Percentiles rank a stretch among this genome's conserved stretches.
Conservation (phyloP, 2,888 invertebrate genomes). For the Stenchaetothrips biformis region DNA sequence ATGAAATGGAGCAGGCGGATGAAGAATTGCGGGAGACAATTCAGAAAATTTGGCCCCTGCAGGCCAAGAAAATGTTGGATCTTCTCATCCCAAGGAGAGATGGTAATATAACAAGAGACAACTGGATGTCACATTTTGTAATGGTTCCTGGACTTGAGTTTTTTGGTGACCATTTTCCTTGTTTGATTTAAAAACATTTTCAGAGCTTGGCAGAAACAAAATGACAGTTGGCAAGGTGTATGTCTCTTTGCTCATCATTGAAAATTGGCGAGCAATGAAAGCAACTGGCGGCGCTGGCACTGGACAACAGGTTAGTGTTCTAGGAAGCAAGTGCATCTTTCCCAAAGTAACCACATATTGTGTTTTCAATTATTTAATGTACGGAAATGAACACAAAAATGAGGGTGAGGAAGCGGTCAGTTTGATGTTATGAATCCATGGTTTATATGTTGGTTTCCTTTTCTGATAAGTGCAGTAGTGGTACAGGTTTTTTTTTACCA, state of each 20-base stretch:
- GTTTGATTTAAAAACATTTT: conserved; percentile 28
- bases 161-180: not conserved
- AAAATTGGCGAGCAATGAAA: conserved; percentile 90
- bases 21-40: conserved; percentile 92
- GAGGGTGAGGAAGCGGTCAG: too few species aligned
- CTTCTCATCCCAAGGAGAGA: conserved; percentile 87
- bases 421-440: too few species aligned
- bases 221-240: conserved; percentile 99
- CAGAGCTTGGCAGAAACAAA: conserved; percentile 76
- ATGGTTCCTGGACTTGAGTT: conserved; percentile 29
- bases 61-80: conserved; percentile 95
- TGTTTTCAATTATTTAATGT: too few species aligned
- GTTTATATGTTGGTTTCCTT: too few species aligned
- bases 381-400: too few species aligned
- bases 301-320: not conserved
- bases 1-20: conserved; percentile 99
- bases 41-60: conserved; percentile 95
- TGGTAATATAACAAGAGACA: conserved; percentile 45
- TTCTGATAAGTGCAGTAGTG: too few species aligned
- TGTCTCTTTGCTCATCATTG: conserved; percentile 89
- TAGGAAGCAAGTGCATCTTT: not conserved
- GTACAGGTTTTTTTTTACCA: too few species aligned
- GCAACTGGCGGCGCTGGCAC: not conserved
- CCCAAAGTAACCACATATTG: too few species aligned
- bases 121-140: conserved; percentile 14